Evolutionary conservation across 2,888 invertebrate species (phyloP).

Genomic region (Eretmocerus hayati): DNA sequence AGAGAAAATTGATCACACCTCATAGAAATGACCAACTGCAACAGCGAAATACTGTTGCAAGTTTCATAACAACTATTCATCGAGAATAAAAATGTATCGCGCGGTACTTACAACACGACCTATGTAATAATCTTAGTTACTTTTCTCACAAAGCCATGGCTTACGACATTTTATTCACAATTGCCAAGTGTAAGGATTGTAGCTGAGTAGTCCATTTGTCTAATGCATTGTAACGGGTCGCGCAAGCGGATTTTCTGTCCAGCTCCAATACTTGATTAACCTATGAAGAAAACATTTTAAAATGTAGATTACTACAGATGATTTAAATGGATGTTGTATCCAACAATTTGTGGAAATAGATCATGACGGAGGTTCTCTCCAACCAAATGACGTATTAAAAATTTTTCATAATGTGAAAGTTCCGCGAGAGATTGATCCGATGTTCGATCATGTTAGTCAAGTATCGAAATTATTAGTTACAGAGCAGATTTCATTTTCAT

Average conservation of each 20-base stretch:
- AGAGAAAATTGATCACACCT: no score
- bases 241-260: constrained; percentile 70
- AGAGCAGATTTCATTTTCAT: no score
- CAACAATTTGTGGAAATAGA: constrained; percentile 2
- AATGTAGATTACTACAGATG: constrained; percentile 32
- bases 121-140: constrained; percentile 13
- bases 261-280: constrained; percentile 90
- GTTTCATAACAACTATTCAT: constrained; percentile 18
- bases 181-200: constrained; percentile 77
- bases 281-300: constrained; percentile 36
- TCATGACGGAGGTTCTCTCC: no score
- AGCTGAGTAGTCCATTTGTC: constrained; percentile 96
- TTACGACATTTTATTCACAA: constrained; percentile 89
- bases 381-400: neutral
- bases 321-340: constrained; percentile 47
- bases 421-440: no score
- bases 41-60: constrained; percentile 16
- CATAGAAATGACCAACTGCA: no score
- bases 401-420: neutral
- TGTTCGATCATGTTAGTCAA: no score
- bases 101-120: neutral
- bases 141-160: constrained; percentile 7
- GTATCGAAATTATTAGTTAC: neutral
- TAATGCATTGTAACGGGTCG: constrained; percentile 82
- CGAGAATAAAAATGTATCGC: constrained; percentile 11